phyloP scores from a whole-genome alignment of 30 jellyfish, hydroid and myxozoan species.

The Pseudorhiza aurosa region DNA sequence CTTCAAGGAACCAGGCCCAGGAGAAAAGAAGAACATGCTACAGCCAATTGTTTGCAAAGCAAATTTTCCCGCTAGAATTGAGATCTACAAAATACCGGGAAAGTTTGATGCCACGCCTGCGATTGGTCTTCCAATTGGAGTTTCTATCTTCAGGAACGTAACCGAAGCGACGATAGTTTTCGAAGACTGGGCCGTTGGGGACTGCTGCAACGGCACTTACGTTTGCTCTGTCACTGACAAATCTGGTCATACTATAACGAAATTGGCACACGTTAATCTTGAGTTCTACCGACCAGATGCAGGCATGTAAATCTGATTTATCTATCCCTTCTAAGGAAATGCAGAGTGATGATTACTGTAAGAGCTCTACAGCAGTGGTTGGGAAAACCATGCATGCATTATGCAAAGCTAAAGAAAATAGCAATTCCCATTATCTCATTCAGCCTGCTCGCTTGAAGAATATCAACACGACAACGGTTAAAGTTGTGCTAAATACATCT shows the following conservation, averaged over 20 bases:
- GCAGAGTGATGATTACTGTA: too few species aligned
- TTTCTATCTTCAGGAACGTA: neutral
- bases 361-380: too few species aligned
- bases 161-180: neutral
- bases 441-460: too few species aligned
- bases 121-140: neutral
- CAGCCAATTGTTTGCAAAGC: neutral
- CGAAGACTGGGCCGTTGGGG: neutral
- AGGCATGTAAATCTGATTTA: neutral
- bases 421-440: too few species aligned
- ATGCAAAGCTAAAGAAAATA: too few species aligned
- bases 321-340: too few species aligned
- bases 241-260: neutral
- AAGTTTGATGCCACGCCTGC: neutral
- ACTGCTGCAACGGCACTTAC: conserved; percentile 6
- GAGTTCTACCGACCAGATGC: neutral
- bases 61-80: neutral
- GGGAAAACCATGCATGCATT: too few species aligned
- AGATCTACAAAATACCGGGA: neutral
- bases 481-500: too few species aligned
- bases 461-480: too few species aligned
- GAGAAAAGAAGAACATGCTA: too few species aligned
- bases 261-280: neutral
- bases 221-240: neutral
- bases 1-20: too few species aligned